Evolutionary conservation across 2,797 vertebrate species (phyloP), one percentile per base, ranked within the genome.

Genomic region (Hippoglossus hippoglossus): DNA sequence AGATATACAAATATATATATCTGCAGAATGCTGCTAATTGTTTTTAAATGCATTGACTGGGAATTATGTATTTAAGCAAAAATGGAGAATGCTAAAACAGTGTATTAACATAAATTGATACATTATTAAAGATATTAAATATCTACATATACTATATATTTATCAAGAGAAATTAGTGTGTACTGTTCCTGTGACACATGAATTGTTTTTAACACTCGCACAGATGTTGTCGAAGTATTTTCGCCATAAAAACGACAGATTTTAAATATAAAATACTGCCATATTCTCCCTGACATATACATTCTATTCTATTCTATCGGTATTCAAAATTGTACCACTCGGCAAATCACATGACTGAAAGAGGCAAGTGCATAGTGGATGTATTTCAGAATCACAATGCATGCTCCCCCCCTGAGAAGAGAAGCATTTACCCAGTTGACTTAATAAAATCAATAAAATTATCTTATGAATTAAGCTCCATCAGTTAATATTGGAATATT

Each of bases 321-420:
- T 69, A 64, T 63, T 63, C 25, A 22, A 62, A 77, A 74, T 47
- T 73, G 6, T 12, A 34, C 36, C 31, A 25, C 19, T 50, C 26
- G 44, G 58, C n/a, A 71, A 68, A 65, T 16, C 54, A 25, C 12
- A 49, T 50, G 31, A 59, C 24, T 77, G 52, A 18, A 7, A 19
- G 34, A 61, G 8, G 16, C 25, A 19, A 41, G n/a, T 67, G 53
- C 0, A 18, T 15, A 21, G 65, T 71, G 26, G 8, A 69, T 71
- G 60, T 56, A 36, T 57, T 65, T 44, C 15, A 54, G 15, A 57
- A 25, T 68, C 49, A 58, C 24, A 63, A 6, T 47, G 19, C 5
- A 18, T 19, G 1, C 19, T 62, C 63, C 67, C 82, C 78, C 71
- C 83, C 44, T 0, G 16, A 19, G 82, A 80, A 77, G 54, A 67